Conservation (phyloP, 2,797 vertebrate species). For the Mormyrus proboscirostris region DNA sequence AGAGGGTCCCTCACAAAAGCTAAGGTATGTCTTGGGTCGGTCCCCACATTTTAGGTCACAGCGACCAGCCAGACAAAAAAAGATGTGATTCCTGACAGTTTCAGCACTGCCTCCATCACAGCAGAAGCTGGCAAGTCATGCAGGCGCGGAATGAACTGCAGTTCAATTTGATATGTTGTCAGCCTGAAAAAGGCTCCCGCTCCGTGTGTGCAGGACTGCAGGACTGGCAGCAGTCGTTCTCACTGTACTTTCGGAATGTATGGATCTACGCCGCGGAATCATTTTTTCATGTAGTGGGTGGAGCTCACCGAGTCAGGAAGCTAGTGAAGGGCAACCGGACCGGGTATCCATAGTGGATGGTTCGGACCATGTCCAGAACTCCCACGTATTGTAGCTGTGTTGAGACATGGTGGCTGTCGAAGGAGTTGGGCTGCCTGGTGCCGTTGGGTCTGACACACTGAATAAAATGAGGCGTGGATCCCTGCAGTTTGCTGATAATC, state of each 20-base stretch:
- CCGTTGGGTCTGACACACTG: constrained; percentile 85
- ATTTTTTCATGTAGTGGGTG: background rate
- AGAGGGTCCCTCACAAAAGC: background rate
- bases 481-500: constrained; percentile 76
- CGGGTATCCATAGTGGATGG: constrained; percentile 84
- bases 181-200: background rate
- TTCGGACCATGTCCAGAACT: constrained; percentile 87
- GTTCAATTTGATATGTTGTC: background rate
- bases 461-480: constrained; percentile 74
- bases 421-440: constrained; percentile 65
- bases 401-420: constrained; percentile 84
- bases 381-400: constrained; percentile 85
- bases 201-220: background rate
- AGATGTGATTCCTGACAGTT: background rate
- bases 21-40: background rate
- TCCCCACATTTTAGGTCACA: background rate
- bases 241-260: background rate
- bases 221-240: background rate
- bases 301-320: constrained; percentile 80
- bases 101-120: background rate
- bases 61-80: background rate
- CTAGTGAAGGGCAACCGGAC: constrained; percentile 75
- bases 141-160: background rate
- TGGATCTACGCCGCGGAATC: background rate
- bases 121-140: background rate